A percentile compares a stretch with the other conserved stretches of the same genome.
Evolutionary conservation across 2,113 vertebrate genomes (phyloP).

Genomic region (Gopherus flavomarginatus): DNA sequence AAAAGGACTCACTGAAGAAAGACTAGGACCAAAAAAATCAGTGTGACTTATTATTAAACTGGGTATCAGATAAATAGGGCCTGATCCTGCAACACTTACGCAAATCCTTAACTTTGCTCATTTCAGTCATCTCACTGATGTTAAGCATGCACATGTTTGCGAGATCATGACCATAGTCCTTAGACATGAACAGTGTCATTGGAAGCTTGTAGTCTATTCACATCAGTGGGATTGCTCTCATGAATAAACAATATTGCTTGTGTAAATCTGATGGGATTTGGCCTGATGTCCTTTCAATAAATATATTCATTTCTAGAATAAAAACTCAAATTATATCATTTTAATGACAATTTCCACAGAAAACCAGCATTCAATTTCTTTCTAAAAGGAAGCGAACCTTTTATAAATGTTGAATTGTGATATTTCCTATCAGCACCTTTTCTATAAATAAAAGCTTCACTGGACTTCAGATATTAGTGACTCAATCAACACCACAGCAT

Average conservation of each 20-base stretch:
- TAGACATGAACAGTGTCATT: accelerated
- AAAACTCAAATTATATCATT: not conserved
- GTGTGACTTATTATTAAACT: accelerated
- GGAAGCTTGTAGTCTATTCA: not conserved
- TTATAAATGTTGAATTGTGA: not conserved
- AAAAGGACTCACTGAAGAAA: not conserved
- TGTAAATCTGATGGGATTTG: accelerated
- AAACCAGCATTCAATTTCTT: accelerated
- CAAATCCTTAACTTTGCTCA: accelerated
- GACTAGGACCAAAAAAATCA: not conserved
- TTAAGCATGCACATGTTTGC: accelerated
- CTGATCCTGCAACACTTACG: not conserved
- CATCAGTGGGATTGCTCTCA: not conserved
- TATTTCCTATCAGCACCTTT: not conserved
- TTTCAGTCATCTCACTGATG: not conserved
- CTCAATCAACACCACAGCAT: not conserved
- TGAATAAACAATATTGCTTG: not conserved
- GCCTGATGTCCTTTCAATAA: not conserved
- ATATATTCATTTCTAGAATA: not conserved
- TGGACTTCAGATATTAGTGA: not conserved
- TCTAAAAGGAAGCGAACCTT: not conserved
- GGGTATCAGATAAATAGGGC: not conserved
- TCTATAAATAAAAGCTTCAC: not conserved
- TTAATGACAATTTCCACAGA: not conserved
- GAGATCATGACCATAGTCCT: accelerated